A percentile compares a stretch with the other conserved stretches of the same genome.
Conservation (phyloP, 2,797 vertebrate species). For the Australoheros facetus region DNA sequence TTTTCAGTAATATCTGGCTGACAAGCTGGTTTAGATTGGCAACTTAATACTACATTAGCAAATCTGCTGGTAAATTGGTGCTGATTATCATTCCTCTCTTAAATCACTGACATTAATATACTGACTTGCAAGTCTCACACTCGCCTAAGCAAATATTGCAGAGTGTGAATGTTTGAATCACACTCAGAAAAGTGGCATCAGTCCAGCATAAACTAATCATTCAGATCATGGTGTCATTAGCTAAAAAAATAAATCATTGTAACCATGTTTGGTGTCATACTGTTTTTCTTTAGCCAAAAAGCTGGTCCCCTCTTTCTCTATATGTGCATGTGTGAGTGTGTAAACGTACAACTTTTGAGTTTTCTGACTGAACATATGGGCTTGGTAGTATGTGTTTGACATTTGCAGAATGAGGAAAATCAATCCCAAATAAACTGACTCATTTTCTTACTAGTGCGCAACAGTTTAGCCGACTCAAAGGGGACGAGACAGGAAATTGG, state of each 20-base stretch:
- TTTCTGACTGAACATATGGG: constrained; percentile 44
- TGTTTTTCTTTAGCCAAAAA: constrained; percentile 57
- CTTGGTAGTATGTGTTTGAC: constrained; percentile 53
- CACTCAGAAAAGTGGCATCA: constrained; percentile 23
- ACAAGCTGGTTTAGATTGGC: not conserved
- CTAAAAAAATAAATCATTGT: constrained; percentile 16
- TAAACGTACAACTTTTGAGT: constrained; percentile 34
- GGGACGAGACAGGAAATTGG: constrained; percentile 97
- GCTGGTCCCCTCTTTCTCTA: constrained; percentile 37
- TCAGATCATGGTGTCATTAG: constrained; percentile 39
- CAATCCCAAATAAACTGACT: constrained; percentile 89
- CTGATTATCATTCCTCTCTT: not conserved
- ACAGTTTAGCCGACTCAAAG: constrained; percentile 99
- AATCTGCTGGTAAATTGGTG: constrained; percentile 33
- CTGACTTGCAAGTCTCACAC: constrained; percentile 27
- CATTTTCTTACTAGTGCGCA: constrained; percentile 97
- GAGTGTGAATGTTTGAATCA: constrained; percentile 39
- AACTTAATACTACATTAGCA: constrained; percentile 23
- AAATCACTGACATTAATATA: constrained; percentile 37
- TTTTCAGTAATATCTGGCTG: not conserved
- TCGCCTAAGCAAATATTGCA: constrained; percentile 13
- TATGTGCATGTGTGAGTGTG: constrained; percentile 35
- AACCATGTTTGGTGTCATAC: constrained; percentile 48
- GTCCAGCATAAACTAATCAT: constrained; percentile 39
- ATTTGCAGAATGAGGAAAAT: constrained; percentile 57